These are phyloP conservation scores for Gerris lacustris DNA, from an alignment of 2,888 invertebrate genomes.

Conservation along the genomic window DNA sequence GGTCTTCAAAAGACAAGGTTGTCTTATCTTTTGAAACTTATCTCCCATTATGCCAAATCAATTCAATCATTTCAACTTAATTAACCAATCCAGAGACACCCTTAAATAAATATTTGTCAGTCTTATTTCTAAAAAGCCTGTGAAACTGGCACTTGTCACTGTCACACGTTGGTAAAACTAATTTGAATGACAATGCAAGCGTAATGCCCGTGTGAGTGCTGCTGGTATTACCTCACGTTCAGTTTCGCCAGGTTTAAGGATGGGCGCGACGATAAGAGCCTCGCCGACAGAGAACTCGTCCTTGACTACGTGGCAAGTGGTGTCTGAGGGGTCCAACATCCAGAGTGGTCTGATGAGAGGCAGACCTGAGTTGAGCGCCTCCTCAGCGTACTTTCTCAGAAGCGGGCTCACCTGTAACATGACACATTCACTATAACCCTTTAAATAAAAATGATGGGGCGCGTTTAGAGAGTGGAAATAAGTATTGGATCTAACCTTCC, in stretches of 20 bases:
- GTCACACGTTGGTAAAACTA: too few species aligned
- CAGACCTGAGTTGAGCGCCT: constrained; percentile 65
- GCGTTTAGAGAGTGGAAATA: too few species aligned
- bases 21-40: too few species aligned
- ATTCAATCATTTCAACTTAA: too few species aligned
- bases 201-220: too few species aligned
- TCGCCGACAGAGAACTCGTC: constrained; percentile 86
- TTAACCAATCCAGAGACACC: too few species aligned
- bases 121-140: too few species aligned
- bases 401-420: constrained; percentile 53
- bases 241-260: constrained; percentile 55
- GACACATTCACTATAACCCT: not conserved
- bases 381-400: constrained; percentile 62
- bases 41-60: too few species aligned
- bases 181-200: too few species aligned
- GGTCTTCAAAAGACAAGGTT: too few species aligned
- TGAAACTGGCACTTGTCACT: too few species aligned
- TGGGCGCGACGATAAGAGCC: constrained; percentile 80
- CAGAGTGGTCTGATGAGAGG: constrained; percentile 80
- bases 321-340: constrained; percentile 73
- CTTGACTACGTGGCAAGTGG: constrained; percentile 57
- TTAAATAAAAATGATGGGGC: constrained; percentile 15
- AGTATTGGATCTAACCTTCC: constrained; percentile 42
- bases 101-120: too few species aligned
- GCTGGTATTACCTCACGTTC: constrained; percentile 55